Evolutionary conservation across 2,888 invertebrate genomes (phyloP).

Genomic region (Stramonita haemastoma): DNA sequence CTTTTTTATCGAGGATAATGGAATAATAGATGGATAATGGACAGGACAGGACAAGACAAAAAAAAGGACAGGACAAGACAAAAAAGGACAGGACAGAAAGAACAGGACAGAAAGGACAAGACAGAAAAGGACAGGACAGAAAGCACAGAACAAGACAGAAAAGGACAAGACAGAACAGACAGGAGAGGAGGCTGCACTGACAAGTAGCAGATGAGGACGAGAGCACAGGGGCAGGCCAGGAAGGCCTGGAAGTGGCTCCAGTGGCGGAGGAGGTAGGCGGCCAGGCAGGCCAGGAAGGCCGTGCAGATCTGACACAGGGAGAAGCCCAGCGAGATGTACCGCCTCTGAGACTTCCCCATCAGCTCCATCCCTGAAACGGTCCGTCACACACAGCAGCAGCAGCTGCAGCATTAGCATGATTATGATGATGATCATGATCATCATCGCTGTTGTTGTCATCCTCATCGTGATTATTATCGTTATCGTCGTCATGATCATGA

Average conservation of each 20-base stretch:
- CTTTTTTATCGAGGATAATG: too few relatives aligned
- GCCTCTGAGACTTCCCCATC: slow-evolving; percentile 56
- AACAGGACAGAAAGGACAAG: not conserved
- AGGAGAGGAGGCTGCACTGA: slow-evolving; percentile 45
- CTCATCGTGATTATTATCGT: not conserved
- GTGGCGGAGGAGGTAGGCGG: slow-evolving; percentile 47
- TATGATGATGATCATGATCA: slow-evolving; percentile 21
- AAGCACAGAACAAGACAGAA: not conserved
- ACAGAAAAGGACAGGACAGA: not conserved
- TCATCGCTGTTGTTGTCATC: not conserved
- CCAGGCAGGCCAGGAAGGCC: slow-evolving; percentile 54
- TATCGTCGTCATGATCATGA: not conserved
- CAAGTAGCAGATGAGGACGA: slow-evolving; percentile 54
- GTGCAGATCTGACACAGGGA: slow-evolving; percentile 55
- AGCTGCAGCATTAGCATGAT: too few relatives aligned
- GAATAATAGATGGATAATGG: too few relatives aligned
- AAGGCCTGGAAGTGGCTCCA: slow-evolving; percentile 33
- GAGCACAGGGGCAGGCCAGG: slow-evolving; percentile 49
- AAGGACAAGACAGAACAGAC: not conserved
- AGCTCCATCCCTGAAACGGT: slow-evolving; percentile 1
- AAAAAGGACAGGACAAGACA: too few relatives aligned
- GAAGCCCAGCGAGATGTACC: slow-evolving; percentile 58
- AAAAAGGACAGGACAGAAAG: not conserved
- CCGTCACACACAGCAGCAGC: not conserved
- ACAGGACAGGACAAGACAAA: too few relatives aligned